Evolutionary conservation across 2,888 invertebrate species (phyloP).

Genomic region (Melipona beecheii): DNA sequence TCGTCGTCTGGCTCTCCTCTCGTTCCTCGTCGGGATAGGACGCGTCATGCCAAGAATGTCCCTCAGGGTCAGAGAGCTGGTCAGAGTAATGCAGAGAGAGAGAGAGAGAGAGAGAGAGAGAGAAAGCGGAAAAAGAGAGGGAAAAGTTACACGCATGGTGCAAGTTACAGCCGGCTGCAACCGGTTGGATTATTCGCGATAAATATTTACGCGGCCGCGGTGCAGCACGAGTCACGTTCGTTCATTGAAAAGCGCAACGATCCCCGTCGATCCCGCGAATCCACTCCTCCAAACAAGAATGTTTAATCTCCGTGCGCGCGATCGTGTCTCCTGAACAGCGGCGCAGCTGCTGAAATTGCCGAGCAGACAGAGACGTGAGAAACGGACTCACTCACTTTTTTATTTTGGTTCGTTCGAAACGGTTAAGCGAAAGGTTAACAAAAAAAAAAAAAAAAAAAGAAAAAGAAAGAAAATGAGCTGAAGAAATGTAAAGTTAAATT

Average conservation of each 20-base stretch:
- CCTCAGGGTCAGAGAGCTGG: constrained; percentile 70
- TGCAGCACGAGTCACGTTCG: constrained; percentile 23
- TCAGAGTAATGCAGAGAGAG: constrained; percentile 39
- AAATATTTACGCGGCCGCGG: constrained; percentile 66
- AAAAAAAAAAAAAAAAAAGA: neutral
- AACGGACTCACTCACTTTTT: neutral
- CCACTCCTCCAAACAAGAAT: constrained; percentile 12
- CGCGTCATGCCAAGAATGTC: constrained; percentile 73
- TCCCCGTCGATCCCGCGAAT: constrained; percentile 20
- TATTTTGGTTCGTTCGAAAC: neutral
- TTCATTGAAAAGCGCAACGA: constrained; percentile 59
- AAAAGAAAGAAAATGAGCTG: neutral
- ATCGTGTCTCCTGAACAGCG: neutral
- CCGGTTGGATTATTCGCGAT: constrained; percentile 66
- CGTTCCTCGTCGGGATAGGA: constrained; percentile 47
- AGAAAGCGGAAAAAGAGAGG: constrained; percentile 2
- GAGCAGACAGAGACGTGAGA: neutral
- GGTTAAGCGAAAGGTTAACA: neutral
- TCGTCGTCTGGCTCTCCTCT: constrained; percentile 40
- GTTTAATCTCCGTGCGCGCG: constrained; percentile 4
- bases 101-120: constrained; percentile 18
- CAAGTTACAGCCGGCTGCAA: neutral
- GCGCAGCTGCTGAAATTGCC: neutral
- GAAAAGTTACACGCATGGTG: neutral
- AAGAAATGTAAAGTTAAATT: no score